Conservation (phyloP, 1,140 invertebrate species). For the Drosophila kepulauana region DNA sequence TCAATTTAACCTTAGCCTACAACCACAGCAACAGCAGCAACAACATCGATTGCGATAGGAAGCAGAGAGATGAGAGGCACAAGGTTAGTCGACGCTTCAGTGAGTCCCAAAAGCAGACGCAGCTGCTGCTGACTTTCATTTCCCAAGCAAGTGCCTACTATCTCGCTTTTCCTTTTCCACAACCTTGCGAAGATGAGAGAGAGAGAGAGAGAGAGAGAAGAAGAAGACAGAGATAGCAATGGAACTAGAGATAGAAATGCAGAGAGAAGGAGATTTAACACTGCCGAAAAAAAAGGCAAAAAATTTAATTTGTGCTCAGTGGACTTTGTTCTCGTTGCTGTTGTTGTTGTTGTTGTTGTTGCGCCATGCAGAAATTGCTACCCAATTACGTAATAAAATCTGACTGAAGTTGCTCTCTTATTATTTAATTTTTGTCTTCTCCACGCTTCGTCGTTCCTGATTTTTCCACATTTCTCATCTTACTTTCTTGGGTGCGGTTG, state of each 20-base stretch:
- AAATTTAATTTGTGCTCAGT: slow-evolving; percentile 81
- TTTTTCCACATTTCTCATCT: slow-evolving; percentile 6
- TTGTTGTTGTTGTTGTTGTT: slow-evolving; percentile 25
- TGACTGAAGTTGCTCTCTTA: slow-evolving; percentile 82
- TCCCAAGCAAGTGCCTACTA: background rate
- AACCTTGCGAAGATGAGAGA: background rate
- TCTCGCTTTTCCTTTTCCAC: background rate
- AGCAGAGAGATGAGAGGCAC: slow-evolving; percentile 3
- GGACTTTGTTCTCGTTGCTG: slow-evolving; percentile 44
- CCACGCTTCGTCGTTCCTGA: slow-evolving; percentile 14
- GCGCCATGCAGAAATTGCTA: slow-evolving; percentile 78
- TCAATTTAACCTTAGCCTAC: slow-evolving; percentile 72
- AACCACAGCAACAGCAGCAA: slow-evolving; percentile 27
- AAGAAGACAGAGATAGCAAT: background rate
- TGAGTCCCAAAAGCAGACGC: slow-evolving; percentile 27
- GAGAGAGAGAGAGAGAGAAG: background rate
- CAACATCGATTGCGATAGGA: background rate
- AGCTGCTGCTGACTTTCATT: slow-evolving; percentile 23
- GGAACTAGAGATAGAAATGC: slow-evolving; percentile 8
- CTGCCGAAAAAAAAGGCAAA: slow-evolving; percentile 59
- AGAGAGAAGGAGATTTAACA: slow-evolving; percentile 1
- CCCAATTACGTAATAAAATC: slow-evolving; percentile 84
- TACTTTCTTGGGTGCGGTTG: background rate
- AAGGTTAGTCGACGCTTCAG: slow-evolving; percentile 51
- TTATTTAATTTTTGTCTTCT: slow-evolving; percentile 81